Conservation (phyloP, 35 echinoderm and acorn worm species). For the Strongylocentrotus purpuratus region DNA sequence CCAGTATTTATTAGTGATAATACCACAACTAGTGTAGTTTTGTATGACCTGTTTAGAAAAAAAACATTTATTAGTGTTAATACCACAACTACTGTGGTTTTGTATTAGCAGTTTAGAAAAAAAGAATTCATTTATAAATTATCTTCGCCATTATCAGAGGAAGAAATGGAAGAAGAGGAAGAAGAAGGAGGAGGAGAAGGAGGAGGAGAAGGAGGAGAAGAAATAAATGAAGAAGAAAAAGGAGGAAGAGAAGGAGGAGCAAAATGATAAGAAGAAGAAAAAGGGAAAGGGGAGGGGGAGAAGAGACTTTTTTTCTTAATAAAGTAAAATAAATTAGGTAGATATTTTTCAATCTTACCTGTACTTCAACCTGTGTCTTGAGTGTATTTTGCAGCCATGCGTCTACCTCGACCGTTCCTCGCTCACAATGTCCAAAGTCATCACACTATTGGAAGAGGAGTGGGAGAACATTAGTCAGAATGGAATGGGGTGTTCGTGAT, state of each 20-base stretch:
- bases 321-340: background rate
- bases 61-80: too few relatives aligned
- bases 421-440: conserved; percentile 3
- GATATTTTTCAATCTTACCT: background rate
- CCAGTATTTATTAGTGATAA: too few relatives aligned
- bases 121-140: too few relatives aligned
- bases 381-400: conserved; percentile 34
- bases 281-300: background rate
- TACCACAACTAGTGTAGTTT: too few relatives aligned
- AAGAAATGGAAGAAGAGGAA: background rate
- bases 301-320: background rate
- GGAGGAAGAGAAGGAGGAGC: background rate
- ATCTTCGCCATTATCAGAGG: background rate
- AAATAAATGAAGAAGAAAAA: too few relatives aligned
- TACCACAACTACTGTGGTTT: too few relatives aligned
- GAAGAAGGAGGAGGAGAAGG: background rate
- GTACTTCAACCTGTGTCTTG: background rate
- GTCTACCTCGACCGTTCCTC: background rate
- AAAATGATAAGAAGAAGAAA: background rate
- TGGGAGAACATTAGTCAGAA: background rate
- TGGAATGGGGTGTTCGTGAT: background rate
- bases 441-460: background rate
- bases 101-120: too few relatives aligned
- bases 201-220: background rate
- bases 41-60: too few relatives aligned